Conservation (phyloP, 2,113 vertebrate species). For the Dipodomys spectabilis region DNA sequence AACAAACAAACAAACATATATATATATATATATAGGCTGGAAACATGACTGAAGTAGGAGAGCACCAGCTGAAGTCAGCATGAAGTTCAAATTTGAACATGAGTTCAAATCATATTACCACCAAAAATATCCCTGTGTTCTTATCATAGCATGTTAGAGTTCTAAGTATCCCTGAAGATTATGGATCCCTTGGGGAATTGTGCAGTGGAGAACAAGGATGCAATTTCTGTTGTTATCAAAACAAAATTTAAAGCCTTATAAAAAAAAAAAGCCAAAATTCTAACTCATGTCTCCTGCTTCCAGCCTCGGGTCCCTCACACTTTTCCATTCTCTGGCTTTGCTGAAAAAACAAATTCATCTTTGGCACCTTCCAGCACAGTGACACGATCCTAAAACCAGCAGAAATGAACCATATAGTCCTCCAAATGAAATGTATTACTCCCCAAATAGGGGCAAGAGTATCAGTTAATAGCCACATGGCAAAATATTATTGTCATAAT, state of each 20-base stretch:
- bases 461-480: background rate
- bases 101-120: too few relatives aligned
- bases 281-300: background rate
- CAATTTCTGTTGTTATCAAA: background rate
- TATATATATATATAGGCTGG: too few relatives aligned
- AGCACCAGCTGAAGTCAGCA: too few relatives aligned
- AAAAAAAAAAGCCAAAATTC: constrained; percentile 17
- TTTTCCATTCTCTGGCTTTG: background rate
- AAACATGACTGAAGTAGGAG: too few relatives aligned
- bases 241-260: background rate
- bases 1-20: too few relatives aligned
- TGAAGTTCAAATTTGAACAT: too few relatives aligned
- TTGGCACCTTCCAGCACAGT: background rate
- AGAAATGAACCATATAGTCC: background rate
- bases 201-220: background rate
- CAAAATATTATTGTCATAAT: background rate
- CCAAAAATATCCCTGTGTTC: background rate
- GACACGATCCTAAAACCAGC: background rate
- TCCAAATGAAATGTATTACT: background rate
- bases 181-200: background rate
- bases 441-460: background rate
- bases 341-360: background rate
- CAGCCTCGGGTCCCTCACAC: background rate
- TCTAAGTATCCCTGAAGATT: background rate
- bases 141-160: background rate